Conservation (phyloP, 2,113 vertebrate genomes). For the Misgurnus anguillicaudatus region DNA sequence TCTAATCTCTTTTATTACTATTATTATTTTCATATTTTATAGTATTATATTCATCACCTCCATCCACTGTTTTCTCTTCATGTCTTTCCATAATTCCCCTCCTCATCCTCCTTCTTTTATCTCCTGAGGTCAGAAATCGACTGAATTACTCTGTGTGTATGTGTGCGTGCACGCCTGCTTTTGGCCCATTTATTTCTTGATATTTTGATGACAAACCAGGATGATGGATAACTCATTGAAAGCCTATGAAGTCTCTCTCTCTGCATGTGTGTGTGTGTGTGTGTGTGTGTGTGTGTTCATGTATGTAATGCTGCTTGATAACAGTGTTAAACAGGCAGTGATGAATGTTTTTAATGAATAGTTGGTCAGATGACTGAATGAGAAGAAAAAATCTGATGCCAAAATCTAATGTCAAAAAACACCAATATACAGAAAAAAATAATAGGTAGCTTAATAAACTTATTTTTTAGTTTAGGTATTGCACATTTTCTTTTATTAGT, state of each 20-base stretch:
- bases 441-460: neutral
- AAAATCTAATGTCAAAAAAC: conserved; percentile 14
- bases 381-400: conserved; percentile 30
- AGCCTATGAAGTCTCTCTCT: conserved; percentile 59
- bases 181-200: conserved; percentile 52
- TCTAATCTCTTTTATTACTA: neutral
- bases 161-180: conserved; percentile 21
- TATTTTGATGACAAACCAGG: conserved; percentile 74
- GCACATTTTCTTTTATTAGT: too few species aligned
- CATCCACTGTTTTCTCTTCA: conserved; percentile 22
- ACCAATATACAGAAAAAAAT: conserved; percentile 31
- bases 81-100: conserved; percentile 47
- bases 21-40: neutral
- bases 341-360: conserved; percentile 74
- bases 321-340: conserved; percentile 72
- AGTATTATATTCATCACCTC: neutral
- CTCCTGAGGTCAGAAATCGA: conserved; percentile 42
- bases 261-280: conserved; percentile 46
- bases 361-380: conserved; percentile 59
- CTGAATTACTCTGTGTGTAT: conserved; percentile 24
- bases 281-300: conserved; percentile 29
- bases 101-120: conserved; percentile 42
- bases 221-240: conserved; percentile 75
- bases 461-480: neutral
- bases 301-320: conserved; percentile 44